These are phyloP conservation scores for Nomada lathburiana DNA, from an alignment of 2,888 invertebrate genomes.

Conservation along the genomic window DNA sequence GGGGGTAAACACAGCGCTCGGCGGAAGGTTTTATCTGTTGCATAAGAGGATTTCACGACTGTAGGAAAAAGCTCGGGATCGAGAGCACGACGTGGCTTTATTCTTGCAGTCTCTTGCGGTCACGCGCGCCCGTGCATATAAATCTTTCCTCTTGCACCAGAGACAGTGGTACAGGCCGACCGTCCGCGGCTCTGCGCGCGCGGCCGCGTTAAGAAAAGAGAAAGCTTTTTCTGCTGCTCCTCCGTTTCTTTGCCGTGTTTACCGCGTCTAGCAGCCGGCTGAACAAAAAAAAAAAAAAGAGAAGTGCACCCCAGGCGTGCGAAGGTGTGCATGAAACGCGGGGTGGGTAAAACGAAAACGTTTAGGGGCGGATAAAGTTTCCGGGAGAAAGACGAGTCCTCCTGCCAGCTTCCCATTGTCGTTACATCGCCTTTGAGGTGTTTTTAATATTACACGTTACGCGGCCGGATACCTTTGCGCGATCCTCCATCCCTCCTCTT, in stretches of 20 bases:
- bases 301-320: slow-evolving; percentile 38
- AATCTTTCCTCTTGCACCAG: slow-evolving; percentile 51
- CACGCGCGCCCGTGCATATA: slow-evolving; percentile 47
- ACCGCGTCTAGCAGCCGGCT: slow-evolving; percentile 29
- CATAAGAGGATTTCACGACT: slow-evolving; percentile 67
- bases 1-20: slow-evolving; percentile 30
- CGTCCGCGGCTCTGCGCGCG: not conserved
- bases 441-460: slow-evolving; percentile 55
- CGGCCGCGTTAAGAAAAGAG: slow-evolving; percentile 53
- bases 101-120: slow-evolving; percentile 64
- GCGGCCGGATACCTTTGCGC: slow-evolving; percentile 3
- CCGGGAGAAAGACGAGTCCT: slow-evolving; percentile 39
- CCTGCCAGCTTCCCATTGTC: slow-evolving; percentile 40
- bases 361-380: slow-evolving; percentile 47
- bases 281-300: slow-evolving; percentile 24
- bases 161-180: slow-evolving; percentile 21
- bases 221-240: slow-evolving; percentile 15
- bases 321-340: slow-evolving; percentile 28
- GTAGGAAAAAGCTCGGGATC: slow-evolving; percentile 64
- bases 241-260: slow-evolving; percentile 40
- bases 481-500: not conserved
- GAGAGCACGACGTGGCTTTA: slow-evolving; percentile 64
- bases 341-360: slow-evolving; percentile 35
- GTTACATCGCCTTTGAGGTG: slow-evolving; percentile 55
- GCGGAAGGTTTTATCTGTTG: slow-evolving; percentile 51